phyloP scores from a whole-genome alignment of 2,888 invertebrate genomes.

The Odontomyia ornata region DNA sequence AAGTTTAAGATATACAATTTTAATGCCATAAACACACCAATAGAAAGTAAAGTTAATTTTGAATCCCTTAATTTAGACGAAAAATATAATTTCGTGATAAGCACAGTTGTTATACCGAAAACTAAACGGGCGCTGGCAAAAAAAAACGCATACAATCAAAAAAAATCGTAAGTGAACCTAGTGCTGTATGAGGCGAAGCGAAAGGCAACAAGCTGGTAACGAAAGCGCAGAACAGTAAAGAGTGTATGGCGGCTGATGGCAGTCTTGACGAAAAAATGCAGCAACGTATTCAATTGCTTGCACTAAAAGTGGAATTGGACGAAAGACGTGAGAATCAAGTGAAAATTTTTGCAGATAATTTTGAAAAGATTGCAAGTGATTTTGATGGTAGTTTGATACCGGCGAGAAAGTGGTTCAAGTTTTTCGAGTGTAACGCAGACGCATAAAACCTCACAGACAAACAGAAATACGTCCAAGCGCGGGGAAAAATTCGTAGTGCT shows the following conservation, averaged over 20 bases:
- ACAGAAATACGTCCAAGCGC: too few relatives aligned
- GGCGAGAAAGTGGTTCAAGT: too few relatives aligned
- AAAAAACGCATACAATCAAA: not conserved
- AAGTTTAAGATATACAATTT: too few relatives aligned
- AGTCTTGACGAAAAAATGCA: not conserved
- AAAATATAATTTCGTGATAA: too few relatives aligned
- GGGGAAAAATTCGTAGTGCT: too few relatives aligned
- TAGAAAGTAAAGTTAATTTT: too few relatives aligned
- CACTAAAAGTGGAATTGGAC: not conserved
- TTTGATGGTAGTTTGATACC: not conserved
- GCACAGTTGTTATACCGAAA: too few relatives aligned
- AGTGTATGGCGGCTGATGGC: not conserved
- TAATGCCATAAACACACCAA: too few relatives aligned
- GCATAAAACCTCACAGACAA: too few relatives aligned
- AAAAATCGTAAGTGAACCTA: not conserved
- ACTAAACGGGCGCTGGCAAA: not conserved
- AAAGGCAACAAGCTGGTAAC: not conserved
- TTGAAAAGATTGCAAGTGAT: not conserved
- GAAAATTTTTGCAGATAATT: not conserved
- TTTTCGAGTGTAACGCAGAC: too few relatives aligned
- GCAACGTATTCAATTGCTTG: not conserved
- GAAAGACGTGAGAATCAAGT: not conserved
- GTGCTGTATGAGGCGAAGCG: too few relatives aligned
- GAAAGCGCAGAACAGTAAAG: not conserved
- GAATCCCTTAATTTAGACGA: too few relatives aligned